phyloP scores from a whole-genome alignment of 2,113 vertebrate species.

The Dipodomys ordii region DNA sequence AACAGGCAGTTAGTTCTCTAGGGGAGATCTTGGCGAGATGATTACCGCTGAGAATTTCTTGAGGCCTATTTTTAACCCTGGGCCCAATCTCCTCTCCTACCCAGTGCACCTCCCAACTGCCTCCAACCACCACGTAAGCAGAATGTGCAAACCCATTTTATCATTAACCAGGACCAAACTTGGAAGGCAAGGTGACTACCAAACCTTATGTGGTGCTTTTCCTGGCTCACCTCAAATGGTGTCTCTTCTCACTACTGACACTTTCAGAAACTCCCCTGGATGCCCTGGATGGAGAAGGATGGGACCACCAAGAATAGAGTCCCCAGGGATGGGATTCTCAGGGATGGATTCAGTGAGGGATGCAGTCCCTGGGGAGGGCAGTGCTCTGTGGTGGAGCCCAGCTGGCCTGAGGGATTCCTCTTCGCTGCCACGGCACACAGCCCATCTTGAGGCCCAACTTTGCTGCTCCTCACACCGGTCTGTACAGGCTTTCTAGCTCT shows the following conservation, averaged over 20 bases:
- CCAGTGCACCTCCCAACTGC: background rate
- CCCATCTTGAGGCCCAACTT: background rate
- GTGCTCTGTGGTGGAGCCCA: background rate
- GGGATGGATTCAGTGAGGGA: background rate
- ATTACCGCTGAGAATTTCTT: slow-evolving; percentile 10
- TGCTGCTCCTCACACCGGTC: background rate
- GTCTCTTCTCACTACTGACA: background rate
- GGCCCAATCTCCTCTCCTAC: background rate
- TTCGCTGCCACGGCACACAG: background rate
- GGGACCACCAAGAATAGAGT: background rate
- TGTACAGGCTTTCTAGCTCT: background rate
- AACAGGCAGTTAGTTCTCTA: background rate
- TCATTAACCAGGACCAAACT: background rate
- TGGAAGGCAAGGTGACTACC: slow-evolving; percentile 11
- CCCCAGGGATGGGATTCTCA: background rate
- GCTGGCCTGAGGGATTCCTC: background rate
- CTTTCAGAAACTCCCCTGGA: background rate
- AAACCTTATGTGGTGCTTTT: no score
- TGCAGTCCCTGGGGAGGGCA: background rate
- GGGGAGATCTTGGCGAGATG: background rate
- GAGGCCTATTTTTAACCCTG: slow-evolving; percentile 51
- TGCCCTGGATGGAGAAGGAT: background rate
- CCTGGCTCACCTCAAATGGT: background rate
- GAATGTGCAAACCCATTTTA: background rate
- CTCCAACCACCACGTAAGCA: background rate